These are phyloP conservation scores for Nesoenas mayeri DNA, from an alignment of 2,113 vertebrate species.

Conservation along the genomic window DNA sequence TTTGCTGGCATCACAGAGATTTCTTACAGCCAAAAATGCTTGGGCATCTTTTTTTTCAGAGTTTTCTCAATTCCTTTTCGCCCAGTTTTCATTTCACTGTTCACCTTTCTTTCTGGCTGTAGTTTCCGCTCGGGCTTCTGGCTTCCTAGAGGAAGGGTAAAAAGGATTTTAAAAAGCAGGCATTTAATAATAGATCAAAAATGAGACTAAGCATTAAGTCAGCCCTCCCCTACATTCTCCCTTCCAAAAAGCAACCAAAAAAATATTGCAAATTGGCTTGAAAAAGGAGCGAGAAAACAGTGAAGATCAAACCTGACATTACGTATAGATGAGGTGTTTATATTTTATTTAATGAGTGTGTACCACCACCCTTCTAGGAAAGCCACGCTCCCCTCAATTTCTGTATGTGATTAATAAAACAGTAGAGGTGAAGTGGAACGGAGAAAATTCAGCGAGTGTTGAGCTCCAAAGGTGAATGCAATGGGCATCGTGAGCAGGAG, in stretches of 20 bases:
- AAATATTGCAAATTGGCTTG: not conserved
- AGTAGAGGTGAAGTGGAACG: not conserved
- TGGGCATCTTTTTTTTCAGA: no score
- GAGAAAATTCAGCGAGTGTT: not conserved
- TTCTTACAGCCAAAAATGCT: not conserved
- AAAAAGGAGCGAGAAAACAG: not conserved
- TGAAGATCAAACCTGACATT: not conserved
- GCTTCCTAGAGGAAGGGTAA: not conserved
- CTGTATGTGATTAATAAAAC: not conserved
- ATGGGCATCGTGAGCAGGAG: rapidly evolving
- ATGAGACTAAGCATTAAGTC: slow-evolving; percentile 30
- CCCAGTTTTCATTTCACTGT: not conserved
- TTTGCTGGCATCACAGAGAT: not conserved
- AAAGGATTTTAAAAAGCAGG: not conserved
- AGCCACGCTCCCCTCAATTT: not conserved
- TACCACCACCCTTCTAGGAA: not conserved
- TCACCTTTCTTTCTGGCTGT: not conserved
- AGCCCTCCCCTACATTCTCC: not conserved
- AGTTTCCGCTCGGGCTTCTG: slow-evolving; percentile 22
- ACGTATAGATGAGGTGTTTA: slow-evolving; percentile 36
- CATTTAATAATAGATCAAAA: slow-evolving; percentile 67
- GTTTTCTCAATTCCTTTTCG: not conserved
- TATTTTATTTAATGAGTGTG: slow-evolving; percentile 52
- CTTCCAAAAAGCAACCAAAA: slow-evolving; percentile 7
- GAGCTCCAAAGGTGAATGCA: not conserved